Evolutionary conservation across 2,888 invertebrate genomes (phyloP), one percentile per base, ranked within the genome.

Genomic region (Patella ulyssiponensis): DNA sequence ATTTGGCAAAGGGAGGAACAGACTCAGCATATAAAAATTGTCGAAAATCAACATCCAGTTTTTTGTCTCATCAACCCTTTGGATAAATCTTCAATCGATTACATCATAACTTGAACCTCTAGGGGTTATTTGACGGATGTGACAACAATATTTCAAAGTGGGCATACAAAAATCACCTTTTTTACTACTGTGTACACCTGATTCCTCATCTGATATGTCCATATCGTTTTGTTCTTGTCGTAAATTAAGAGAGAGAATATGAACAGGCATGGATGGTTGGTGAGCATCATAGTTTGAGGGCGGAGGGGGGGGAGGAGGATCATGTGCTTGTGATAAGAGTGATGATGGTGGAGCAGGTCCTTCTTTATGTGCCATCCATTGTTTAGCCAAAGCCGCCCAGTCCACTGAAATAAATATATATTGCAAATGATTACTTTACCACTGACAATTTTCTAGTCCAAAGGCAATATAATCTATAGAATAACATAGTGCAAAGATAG

Each of bases 301-400:
- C 23, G 70, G 58, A 23, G 75, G 72, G 12, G 74, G 80, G 14
- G 76, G 79, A 44, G 78, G 73, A 15, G 81, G 81, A 73, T 20
- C 64, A 71, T 78, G 69, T 20, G 77, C 64, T 54, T 75, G 69
- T n/a, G 72, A 54, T 20, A 52, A 44, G 33, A 56, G 71, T 27
- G 23, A 69, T 51, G 70, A 51, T 53, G 20, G 69, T 69, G 23
- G 69, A 7, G 73, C 73, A 15, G 64, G 64, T 23, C 23, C 64
- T 73, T 91, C 90, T 73, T 87, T 87, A 77, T 90, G 90, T 52
- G 88, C 87, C 86, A 98, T 98, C 98, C 98, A 98, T 94, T 98
- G 98, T 90, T 98, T 97, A 51, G 98, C 98, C 88, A 98, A 93
- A 53, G 96, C 95, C 15, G 98, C 98, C 98, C 98, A 98, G 92